A percentile compares a stretch with the other conserved stretches of the same genome.
These are phyloP conservation scores for Holothuria scabra DNA, from an alignment of 53 echinoderm and acorn worm species.

Conservation along the genomic window DNA sequence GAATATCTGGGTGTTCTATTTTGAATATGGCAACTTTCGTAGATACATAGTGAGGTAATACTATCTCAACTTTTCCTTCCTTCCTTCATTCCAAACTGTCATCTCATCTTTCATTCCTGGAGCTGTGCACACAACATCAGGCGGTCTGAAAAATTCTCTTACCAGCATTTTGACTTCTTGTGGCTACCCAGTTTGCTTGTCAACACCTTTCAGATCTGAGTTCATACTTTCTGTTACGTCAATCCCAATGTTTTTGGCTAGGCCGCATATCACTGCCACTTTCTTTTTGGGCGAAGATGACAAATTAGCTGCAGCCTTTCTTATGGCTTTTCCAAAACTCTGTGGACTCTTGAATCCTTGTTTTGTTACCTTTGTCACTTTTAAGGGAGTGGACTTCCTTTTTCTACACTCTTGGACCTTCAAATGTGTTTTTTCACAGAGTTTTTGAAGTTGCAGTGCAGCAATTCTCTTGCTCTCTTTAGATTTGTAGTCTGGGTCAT, in stretches of 20 bases:
- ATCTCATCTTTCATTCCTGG: conserved; percentile 46
- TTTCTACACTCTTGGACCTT: conserved; percentile 1
- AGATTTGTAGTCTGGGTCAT: no score
- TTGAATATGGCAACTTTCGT: conserved; percentile 23
- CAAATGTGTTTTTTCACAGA: background rate
- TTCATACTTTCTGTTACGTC: background rate
- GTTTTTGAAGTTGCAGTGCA: no score
- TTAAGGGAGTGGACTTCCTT: no score
- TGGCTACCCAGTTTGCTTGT: background rate
- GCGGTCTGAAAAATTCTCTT: background rate
- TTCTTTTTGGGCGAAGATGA: conserved; percentile 24
- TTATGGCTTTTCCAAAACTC: conserved; percentile 18
- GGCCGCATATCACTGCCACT: background rate
- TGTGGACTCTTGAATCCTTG: conserved; percentile 12
- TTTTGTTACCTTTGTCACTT: no score
- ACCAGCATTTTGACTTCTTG: background rate
- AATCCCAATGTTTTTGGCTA: background rate
- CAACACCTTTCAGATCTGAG: background rate
- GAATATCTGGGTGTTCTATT: background rate
- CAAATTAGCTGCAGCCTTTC: background rate
- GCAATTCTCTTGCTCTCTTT: no score
- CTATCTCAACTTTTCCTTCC: conserved; percentile 35
- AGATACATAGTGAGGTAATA: conserved; percentile 42
- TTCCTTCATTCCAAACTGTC: conserved; percentile 28
- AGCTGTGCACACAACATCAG: conserved; percentile 30